Base-by-base conservation (phyloP, 1,140 invertebrate genomes). In the Drosophila erecta region DNA sequence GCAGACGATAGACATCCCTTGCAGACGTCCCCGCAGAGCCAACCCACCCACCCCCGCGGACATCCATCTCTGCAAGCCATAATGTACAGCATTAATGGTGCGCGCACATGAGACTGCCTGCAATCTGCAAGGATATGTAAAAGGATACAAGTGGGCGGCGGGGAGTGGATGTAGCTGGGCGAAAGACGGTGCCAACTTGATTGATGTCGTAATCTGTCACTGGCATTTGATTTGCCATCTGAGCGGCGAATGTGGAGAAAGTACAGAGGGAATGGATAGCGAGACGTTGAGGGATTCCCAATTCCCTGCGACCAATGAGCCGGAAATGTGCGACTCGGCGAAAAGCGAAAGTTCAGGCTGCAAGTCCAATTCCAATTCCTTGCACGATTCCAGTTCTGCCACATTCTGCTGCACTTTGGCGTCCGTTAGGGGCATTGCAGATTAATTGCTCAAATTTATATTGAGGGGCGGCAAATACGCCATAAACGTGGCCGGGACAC, bases 131-230 rank as follows among this genome's bases (percentile, higher is more conserved):
- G 80, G 60, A 83, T 79, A 84, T 79, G 76, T 85, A 79, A 84
- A 84, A 79, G 79, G 55, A 78, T 75, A 77, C 75, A 59, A 74
- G 77, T 50, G 64, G 55, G 57, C 54, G 78, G 69, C 4, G 4
- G 24, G 4, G 65, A 57, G 46, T 40, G 46, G 44, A 57, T 43
- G 53, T 41, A 30, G 38, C 11, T 43, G 41, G 57, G 55, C 8
- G 35, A 17, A 12, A 6, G 49, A 59, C 60, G 59, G 70, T 69
- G 81, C 53, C 81, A 79, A 61, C 76, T 84, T 79, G 84, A 84
- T 89, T 79, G 84, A 89, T 89, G 76, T 56, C 74, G 76, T 87
- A 87, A 81, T 87, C 78, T 83, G 84, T 87, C 79, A 87, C 83
- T 79, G 61, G 84, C 80, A 89, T 87, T 78, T 87, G 84, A 83